phyloP scores from a whole-genome alignment of 2,113 vertebrate species.

The Aspidoscelis tigris region DNA sequence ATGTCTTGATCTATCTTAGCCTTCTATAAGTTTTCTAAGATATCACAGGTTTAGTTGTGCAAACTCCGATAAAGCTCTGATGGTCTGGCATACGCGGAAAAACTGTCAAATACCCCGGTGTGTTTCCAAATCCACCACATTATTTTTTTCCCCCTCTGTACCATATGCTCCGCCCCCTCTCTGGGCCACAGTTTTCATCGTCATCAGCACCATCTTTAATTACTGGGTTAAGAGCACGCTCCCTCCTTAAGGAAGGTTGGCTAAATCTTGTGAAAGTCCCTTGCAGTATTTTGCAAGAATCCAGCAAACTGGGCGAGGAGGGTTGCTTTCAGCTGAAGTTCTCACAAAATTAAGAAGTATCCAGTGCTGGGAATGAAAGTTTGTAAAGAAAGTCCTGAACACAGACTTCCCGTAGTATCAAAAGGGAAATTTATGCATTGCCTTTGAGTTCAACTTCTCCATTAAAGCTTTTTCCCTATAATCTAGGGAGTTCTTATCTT shows the following conservation, averaged over 20 bases:
- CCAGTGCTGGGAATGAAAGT: slow-evolving; percentile 79
- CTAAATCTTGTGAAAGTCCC: not conserved
- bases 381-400: slow-evolving; percentile 87
- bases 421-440: slow-evolving; percentile 97
- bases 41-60: not conserved
- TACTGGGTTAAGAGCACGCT: not conserved
- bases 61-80: not conserved
- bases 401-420: slow-evolving; percentile 90
- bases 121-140: not conserved
- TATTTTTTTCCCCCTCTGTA: too few species aligned
- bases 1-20: not conserved
- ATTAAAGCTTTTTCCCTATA: slow-evolving; percentile 97
- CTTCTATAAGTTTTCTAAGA: not conserved
- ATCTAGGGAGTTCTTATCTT: slow-evolving; percentile 98
- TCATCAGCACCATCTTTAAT: too few species aligned
- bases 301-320: not conserved
- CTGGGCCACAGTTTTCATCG: too few species aligned
- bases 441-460: slow-evolving; percentile 99
- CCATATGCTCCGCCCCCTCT: too few species aligned
- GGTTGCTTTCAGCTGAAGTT: not conserved
- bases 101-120: not conserved
- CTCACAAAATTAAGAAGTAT: slow-evolving; percentile 58
- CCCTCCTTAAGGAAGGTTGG: not conserved
- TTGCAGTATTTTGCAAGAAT: slow-evolving; percentile 17
- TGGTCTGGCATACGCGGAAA: not conserved